Evolutionary conservation across 2,888 invertebrate species (phyloP).

Genomic region (Empis livida): DNA sequence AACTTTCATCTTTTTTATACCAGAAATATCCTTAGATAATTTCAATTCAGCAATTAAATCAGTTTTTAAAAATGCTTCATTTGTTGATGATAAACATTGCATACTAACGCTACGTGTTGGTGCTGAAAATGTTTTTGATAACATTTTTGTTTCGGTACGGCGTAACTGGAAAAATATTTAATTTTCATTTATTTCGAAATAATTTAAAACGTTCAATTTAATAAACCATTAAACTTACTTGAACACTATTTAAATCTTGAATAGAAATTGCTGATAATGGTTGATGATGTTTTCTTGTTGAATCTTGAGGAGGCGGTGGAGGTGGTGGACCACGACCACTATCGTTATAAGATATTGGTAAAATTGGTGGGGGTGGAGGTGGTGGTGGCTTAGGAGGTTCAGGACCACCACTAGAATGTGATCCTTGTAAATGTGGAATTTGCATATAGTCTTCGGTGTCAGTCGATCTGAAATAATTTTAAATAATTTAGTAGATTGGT

Average conservation of each 20-base stretch:
- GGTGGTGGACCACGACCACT: slow-evolving; percentile 19
- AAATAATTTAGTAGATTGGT: too few relatives aligned
- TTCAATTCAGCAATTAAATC: slow-evolving; percentile 87
- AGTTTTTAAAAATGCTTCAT: slow-evolving; percentile 63
- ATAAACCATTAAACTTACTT: slow-evolving; percentile 20
- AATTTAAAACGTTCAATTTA: background rate
- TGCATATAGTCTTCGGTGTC: slow-evolving; percentile 41
- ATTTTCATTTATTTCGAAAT: background rate
- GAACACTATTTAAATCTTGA: slow-evolving; percentile 75
- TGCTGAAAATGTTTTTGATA: slow-evolving; percentile 74
- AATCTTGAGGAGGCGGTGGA: slow-evolving; percentile 29
- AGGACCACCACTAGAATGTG: slow-evolving; percentile 18
- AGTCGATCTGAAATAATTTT: slow-evolving; percentile 33
- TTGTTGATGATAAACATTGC: slow-evolving; percentile 52
- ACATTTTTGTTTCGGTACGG: slow-evolving; percentile 55
- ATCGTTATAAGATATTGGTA: slow-evolving; percentile 16
- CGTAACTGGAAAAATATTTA: slow-evolving; percentile 39
- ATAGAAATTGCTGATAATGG: slow-evolving; percentile 79
- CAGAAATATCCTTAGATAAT: slow-evolving; percentile 82
- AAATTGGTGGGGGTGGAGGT: slow-evolving; percentile 42
- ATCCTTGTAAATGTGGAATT: slow-evolving; percentile 38
- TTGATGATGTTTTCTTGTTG: slow-evolving; percentile 47
- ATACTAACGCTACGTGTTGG: slow-evolving; percentile 64
- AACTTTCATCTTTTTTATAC: slow-evolving; percentile 87
- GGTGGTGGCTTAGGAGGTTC: slow-evolving; percentile 34